Evolutionary conservation across 2,888 invertebrate species (phyloP), one percentile per base, ranked within the genome.

Genomic region (Pristionchus maxplancki): DNA sequence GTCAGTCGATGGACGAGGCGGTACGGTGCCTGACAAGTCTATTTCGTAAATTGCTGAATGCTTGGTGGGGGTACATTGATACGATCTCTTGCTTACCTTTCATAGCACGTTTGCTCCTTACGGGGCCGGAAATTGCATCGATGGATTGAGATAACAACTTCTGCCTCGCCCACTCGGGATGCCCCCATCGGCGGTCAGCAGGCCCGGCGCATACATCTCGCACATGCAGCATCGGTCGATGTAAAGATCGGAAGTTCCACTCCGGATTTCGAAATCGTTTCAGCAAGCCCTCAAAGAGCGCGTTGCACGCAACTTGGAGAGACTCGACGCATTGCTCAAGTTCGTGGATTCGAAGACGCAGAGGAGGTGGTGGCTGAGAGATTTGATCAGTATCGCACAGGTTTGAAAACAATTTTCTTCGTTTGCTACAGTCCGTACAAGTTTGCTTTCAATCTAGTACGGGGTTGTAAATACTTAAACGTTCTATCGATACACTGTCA

Each of bases 331-430:
- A 44, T 82, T 91, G 28, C 90, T 92, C 86, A 90, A 90, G 64
- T 92, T 91, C 90, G 91, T 92, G 31, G 92, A 92, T 87, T 90
- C 90, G 78, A 92, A 92, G 86, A 91, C 91, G 15, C 91, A 92
- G 74, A 81, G 92, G 40, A 28, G 92, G 4, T 92, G 92, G 92
- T 92, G 92, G 92, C 89, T 92, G 37, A 81, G 90, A 37, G 92
- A 92, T 71, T 90, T 92, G 28, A 92, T 92, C 74, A 91, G 91
- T 58, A 91, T 92, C 87, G 89, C 90, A 50, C 91, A 92, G 88
- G 91, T 90, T n/a, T n/a, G n/a, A n/a, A n/a, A n/a, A n/a, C n/a
- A n/a, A n/a, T n/a, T n/a, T n/a, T n/a, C n/a, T n/a, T n/a, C n/a
- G n/a, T n/a, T n/a, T n/a, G n/a, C n/a, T n/a, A n/a, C n/a, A n/a